phyloP scores from a whole-genome alignment of 2,797 vertebrate species.

The Bovichtus diacanthus region DNA sequence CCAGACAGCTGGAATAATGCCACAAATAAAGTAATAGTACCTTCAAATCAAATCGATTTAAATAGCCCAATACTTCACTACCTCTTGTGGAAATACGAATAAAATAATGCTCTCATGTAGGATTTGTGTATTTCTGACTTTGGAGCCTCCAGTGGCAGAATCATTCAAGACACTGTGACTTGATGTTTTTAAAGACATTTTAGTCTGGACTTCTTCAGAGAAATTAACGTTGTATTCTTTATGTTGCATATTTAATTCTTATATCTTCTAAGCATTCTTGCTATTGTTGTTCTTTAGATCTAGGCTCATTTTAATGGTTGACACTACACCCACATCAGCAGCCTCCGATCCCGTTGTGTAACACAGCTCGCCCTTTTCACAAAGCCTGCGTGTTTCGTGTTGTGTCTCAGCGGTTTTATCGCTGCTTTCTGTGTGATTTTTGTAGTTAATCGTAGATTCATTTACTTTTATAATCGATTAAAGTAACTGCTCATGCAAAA shows the following conservation, averaged over 20 bases:
- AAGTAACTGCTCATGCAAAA: no score
- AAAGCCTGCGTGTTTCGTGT: background rate
- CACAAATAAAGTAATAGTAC: constrained; percentile 2
- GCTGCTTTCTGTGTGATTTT: background rate
- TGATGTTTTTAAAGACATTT: background rate
- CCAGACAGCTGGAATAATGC: constrained; percentile 6
- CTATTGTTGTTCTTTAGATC: background rate
- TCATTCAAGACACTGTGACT: background rate
- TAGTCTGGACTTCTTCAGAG: no score
- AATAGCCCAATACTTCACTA: no score
- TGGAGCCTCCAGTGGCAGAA: background rate
- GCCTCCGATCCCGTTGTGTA: background rate
- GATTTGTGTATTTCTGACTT: constrained; percentile 1
- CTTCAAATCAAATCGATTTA: no score
- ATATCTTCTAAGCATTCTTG: background rate
- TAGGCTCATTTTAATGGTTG: background rate
- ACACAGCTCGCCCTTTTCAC: background rate
- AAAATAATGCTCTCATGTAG: background rate
- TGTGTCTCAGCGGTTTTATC: background rate
- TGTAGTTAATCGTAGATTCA: background rate
- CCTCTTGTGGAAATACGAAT: background rate
- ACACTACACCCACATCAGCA: background rate
- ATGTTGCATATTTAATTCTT: background rate
- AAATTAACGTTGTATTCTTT: background rate
- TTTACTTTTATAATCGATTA: no score